Conservation (phyloP, 1,140 invertebrate species). For the Neoseiulus cucumeris region DNA sequence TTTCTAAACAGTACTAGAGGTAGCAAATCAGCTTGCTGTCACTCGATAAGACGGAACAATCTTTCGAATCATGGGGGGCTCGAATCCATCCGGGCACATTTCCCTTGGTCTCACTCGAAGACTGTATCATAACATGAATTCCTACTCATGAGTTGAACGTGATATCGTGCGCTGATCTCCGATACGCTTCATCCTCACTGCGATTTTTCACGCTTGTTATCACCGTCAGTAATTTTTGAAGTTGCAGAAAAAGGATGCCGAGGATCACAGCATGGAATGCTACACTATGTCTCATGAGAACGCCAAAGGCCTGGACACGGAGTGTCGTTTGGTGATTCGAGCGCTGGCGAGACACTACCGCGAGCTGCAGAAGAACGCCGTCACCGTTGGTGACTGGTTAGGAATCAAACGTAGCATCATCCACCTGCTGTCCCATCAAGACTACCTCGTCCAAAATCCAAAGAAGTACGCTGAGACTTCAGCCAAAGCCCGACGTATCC, state of each 20-base stretch:
- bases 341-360: neutral
- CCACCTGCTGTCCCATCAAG: neutral
- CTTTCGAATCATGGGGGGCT: neutral
- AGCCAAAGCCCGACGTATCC: neutral
- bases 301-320: neutral
- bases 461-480: neutral
- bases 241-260: neutral
- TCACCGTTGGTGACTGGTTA: neutral
- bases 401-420: conserved; percentile 4
- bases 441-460: neutral
- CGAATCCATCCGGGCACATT: too few relatives aligned
- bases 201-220: neutral
- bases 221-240: neutral
- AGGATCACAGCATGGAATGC: neutral
- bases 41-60: neutral
- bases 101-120: too few relatives aligned
- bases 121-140: too few relatives aligned
- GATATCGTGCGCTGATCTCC: too few relatives aligned
- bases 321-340: neutral
- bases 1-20: neutral
- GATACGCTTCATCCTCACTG: too few relatives aligned
- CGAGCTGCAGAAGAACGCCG: neutral
- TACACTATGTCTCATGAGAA: neutral
- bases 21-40: neutral
- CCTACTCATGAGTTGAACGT: too few relatives aligned